Evolutionary conservation across 1,140 invertebrate species (phyloP), one percentile per base, ranked within the genome.

Genomic region (Brachionus asplanchnoidis): DNA sequence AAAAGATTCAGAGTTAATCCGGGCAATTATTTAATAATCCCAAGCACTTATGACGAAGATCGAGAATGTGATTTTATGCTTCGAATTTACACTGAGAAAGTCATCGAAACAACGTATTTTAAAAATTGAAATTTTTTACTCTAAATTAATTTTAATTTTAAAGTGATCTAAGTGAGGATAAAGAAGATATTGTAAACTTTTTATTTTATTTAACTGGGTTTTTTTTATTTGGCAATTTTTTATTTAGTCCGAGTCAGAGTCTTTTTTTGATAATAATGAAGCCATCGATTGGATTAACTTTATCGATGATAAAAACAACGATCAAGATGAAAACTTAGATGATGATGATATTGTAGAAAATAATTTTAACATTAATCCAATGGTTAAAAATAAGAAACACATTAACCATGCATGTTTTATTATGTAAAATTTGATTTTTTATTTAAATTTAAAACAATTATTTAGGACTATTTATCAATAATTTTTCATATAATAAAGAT

Each of bases 21-120:
- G 32, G 93, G 93, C 23, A 88, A 90, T n/a, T 93, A 93, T 88
- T 89, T 93, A 28, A 87, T 94, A 44, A 89, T 93, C 28, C 93
- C 93, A 14, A 92, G 91, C 32, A 92, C 92, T 11, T 93, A 92
- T 87, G 88, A 92, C 14, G 90, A 92, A 9, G 89, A 91, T 32
- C 88, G 92, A 83, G 91, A 91, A 65, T 91, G 90, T 9, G 88
- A 92, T 73, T 93, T 92, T 88, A 86, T 93, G 80, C 86, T 93
- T 20, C 87, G 93, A 86, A 86, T 93, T 11, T 93, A 91, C 86
- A 91, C 92, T 3, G 87, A 89, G 11, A 53, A 82, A 20, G 17
- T 14, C 36, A 82, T 82, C 14, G 79, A 82, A 46, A 46, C 32
- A 9, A 28, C 3, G 79, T 82, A 80, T 79, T 79, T 42, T 14